These are phyloP conservation scores for Leptopilina syphax DNA, from an alignment of 2,888 invertebrate genomes.

Conservation along the genomic window DNA sequence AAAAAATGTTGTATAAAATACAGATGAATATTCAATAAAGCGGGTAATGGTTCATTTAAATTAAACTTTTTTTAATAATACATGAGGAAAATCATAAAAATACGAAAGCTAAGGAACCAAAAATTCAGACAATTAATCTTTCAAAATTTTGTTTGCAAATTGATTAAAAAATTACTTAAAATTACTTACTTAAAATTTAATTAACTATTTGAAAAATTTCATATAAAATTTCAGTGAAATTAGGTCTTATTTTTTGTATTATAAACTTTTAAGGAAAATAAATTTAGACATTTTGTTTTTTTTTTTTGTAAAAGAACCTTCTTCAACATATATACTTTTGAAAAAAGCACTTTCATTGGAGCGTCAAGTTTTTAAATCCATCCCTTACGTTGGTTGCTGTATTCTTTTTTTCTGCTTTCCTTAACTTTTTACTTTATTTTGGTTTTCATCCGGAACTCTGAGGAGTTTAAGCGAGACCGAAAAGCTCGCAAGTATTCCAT, in stretches of 20 bases:
- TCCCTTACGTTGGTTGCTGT: neutral
- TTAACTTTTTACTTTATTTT: slow-evolving; percentile 31
- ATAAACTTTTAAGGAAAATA: too few relatives aligned
- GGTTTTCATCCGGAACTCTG: slow-evolving; percentile 32
- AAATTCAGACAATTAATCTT: too few relatives aligned
- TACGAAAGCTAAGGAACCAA: too few relatives aligned
- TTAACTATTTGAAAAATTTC: too few relatives aligned
- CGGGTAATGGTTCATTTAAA: neutral
- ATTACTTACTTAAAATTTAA: too few relatives aligned
- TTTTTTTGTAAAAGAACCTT: neutral
- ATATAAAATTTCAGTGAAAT: too few relatives aligned
- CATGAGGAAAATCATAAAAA: too few relatives aligned
- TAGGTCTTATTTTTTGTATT: too few relatives aligned
- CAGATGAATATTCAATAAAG: neutral
- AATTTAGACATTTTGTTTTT: neutral
- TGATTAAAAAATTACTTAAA: too few relatives aligned
- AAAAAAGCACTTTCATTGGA: neutral
- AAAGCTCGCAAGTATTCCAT: slow-evolving; percentile 24
- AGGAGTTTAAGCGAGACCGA: slow-evolving; percentile 36
- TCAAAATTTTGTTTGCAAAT: too few relatives aligned
- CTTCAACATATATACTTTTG: neutral
- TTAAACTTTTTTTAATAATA: neutral
- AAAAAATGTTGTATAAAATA: neutral
- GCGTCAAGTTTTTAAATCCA: slow-evolving; percentile 27
- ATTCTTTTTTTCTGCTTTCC: neutral